Evolutionary conservation across 2,113 vertebrate genomes (phyloP).

Genomic region (Azemiops feae): DNA sequence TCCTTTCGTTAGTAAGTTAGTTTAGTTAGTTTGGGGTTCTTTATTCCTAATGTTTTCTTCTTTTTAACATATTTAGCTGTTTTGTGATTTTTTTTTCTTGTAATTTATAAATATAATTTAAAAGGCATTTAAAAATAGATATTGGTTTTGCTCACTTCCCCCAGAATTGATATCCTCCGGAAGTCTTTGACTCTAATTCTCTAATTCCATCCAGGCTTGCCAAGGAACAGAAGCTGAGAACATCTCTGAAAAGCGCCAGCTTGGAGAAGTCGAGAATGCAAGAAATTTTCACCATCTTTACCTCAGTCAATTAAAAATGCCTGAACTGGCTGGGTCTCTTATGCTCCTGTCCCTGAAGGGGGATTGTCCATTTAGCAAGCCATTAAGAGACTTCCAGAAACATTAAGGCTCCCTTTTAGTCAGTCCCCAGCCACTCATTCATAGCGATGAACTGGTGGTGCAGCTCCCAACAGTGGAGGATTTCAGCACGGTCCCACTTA

Average conservation of each 20-base stretch:
- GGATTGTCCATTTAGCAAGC: background rate
- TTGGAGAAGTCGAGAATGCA: background rate
- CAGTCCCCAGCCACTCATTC: background rate
- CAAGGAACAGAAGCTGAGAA: background rate
- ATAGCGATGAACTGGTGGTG: background rate
- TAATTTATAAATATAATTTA: background rate
- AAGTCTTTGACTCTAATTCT: background rate
- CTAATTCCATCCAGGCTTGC: background rate
- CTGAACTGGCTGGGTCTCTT: background rate
- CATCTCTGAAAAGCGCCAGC: background rate
- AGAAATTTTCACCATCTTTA: background rate
- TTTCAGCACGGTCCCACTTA: background rate
- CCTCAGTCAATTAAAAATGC: background rate
- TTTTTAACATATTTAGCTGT: background rate
- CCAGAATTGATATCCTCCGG: background rate
- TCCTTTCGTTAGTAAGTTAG: background rate
- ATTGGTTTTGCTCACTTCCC: background rate
- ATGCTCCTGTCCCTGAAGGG: background rate
- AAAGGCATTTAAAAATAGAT: background rate
- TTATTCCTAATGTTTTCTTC: background rate
- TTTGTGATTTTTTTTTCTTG: background rate
- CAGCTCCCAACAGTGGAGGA: background rate
- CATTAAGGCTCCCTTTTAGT: background rate
- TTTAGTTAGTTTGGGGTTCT: background rate
- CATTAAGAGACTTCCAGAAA: background rate